A percentile compares a stretch with the other conserved stretches of the same genome.
These are phyloP conservation scores for Pseudomyrmex gracilis DNA, from an alignment of 1,140 invertebrate genomes.

Conservation along the genomic window DNA sequence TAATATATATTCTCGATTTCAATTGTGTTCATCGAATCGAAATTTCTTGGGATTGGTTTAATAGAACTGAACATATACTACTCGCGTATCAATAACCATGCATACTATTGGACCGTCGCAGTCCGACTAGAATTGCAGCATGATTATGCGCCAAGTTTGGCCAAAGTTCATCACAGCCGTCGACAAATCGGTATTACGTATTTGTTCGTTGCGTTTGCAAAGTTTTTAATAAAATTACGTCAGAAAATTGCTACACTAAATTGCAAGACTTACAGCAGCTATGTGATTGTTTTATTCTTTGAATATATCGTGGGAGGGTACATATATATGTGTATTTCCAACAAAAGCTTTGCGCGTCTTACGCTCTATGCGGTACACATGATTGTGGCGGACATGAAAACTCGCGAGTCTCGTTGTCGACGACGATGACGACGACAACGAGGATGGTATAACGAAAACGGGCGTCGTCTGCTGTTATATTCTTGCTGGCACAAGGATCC, in stretches of 20 bases:
- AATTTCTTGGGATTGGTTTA: neutral
- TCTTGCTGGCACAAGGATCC: neutral
- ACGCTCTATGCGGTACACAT: constrained; percentile 4
- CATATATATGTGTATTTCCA: neutral
- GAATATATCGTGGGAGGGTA: neutral
- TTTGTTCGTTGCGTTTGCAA: neutral
- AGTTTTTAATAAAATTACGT: neutral
- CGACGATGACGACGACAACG: neutral
- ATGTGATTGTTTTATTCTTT: neutral
- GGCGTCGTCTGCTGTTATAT: constrained; percentile 12
- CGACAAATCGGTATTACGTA: constrained; percentile 1
- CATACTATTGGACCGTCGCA: neutral
- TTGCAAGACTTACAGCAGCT: neutral
- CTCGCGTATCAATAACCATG: constrained; percentile 11
- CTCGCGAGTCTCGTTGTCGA: neutral
- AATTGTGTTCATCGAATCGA: neutral
- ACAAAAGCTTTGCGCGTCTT: neutral
- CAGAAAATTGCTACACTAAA: neutral
- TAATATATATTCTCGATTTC: neutral
- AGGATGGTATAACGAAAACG: neutral
- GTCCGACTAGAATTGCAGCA: neutral
- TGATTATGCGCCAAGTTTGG: constrained; percentile 3
- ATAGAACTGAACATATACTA: neutral
- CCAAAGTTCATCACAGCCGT: neutral
- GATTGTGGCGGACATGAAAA: constrained; percentile 24